phyloP scores from a whole-genome alignment of 2,797 vertebrate genomes.

The Sylvia borin region DNA sequence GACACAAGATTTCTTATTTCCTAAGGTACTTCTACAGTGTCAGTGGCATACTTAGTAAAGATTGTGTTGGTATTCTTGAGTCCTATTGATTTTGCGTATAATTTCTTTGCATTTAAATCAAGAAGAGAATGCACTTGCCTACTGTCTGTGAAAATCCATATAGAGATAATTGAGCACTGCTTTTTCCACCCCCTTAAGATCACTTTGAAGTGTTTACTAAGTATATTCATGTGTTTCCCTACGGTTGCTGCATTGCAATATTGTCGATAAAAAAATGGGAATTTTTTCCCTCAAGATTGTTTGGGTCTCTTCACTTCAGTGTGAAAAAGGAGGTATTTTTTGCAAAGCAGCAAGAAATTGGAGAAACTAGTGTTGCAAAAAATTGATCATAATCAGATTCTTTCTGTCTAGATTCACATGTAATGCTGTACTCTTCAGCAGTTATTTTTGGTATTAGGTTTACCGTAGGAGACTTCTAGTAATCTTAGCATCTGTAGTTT shows the following conservation, averaged over 20 bases:
- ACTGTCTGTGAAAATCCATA: not conserved
- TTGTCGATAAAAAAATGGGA: not conserved
- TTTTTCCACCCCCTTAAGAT: not conserved
- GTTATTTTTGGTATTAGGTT: not conserved
- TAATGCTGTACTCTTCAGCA: not conserved
- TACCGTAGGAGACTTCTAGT: not conserved
- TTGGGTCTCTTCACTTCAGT: not conserved
- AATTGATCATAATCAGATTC: not conserved
- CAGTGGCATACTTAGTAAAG: not conserved
- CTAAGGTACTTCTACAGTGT: not conserved
- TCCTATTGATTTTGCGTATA: not conserved
- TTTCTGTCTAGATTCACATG: not conserved
- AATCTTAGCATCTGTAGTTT: not conserved
- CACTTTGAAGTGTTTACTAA: not conserved
- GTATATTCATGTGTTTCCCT: not conserved
- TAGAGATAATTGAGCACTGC: not conserved
- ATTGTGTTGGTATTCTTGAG: conserved; percentile 7
- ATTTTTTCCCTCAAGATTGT: not conserved
- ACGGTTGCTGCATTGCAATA: not conserved
- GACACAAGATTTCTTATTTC: conserved; percentile 25
- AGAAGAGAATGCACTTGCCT: not conserved
- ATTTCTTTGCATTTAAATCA: not conserved
- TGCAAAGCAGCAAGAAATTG: not conserved
- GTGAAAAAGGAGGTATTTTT: not conserved
- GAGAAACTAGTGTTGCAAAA: not conserved